Evolutionary conservation across 2,888 invertebrate genomes (phyloP).

Genomic region (Mycalesis mineus): DNA sequence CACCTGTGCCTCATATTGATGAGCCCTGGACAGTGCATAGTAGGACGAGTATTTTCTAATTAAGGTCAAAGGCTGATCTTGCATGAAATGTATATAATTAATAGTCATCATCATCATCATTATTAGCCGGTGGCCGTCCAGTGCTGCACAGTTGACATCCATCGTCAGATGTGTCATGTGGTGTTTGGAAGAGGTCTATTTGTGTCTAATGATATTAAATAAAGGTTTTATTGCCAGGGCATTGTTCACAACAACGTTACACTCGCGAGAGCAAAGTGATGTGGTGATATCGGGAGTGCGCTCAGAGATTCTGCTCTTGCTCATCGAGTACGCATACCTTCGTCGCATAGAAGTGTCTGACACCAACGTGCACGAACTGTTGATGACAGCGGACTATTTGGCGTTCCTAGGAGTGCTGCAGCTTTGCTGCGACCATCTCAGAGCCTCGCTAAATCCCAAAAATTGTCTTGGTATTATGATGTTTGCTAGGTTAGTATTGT

Average conservation of each 20-base stretch:
- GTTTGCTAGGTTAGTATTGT: slow-evolving; percentile 81
- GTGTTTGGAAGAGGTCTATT: too few species aligned
- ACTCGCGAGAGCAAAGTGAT: slow-evolving; percentile 82
- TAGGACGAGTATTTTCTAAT: too few species aligned
- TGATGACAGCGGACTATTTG: slow-evolving; percentile 92
- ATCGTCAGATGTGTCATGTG: too few species aligned
- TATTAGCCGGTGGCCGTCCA: too few species aligned
- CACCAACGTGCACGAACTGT: slow-evolving; percentile 87
- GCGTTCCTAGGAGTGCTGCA: slow-evolving; percentile 89
- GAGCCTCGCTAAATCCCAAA: slow-evolving; percentile 81
- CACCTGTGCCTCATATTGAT: too few species aligned
- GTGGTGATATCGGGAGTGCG: slow-evolving; percentile 87
- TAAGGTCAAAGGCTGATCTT: too few species aligned
- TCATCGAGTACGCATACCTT: slow-evolving; percentile 92
- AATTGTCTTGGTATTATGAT: slow-evolving; percentile 91
- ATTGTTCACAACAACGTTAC: slow-evolving; percentile 88
- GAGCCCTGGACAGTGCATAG: too few species aligned
- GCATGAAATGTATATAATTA: too few species aligned
- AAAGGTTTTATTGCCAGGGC: slow-evolving; percentile 75
- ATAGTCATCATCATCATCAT: too few species aligned
- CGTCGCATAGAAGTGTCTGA: slow-evolving; percentile 85
- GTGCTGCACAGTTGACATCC: too few species aligned
- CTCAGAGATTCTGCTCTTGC: slow-evolving; percentile 85
- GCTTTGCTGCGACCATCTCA: slow-evolving; percentile 87
- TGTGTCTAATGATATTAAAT: too few species aligned